phyloP scores from a whole-genome alignment of 2,113 vertebrate genomes.

The Plectropomus leopardus region DNA sequence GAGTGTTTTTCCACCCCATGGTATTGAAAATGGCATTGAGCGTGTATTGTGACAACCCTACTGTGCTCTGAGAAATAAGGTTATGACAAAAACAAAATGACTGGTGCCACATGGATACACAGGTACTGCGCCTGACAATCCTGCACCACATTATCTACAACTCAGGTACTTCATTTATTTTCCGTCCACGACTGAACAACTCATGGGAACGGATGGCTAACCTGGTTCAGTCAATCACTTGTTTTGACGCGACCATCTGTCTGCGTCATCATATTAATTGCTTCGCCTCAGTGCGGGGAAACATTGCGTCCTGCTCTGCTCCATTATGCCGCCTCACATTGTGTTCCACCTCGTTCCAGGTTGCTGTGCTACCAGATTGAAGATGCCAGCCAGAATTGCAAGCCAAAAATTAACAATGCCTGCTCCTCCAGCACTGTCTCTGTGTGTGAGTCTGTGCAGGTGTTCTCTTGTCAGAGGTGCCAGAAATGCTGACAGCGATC shows the following conservation, averaged over 20 bases:
- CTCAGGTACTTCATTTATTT: constrained; percentile 12
- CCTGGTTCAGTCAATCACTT: constrained; percentile 54
- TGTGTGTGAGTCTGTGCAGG: neutral
- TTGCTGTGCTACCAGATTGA: constrained; percentile 26
- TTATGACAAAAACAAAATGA: neutral
- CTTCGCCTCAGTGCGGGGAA: constrained; percentile 10
- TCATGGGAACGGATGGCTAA: constrained; percentile 15
- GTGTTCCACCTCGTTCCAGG: constrained; percentile 31
- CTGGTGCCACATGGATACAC: neutral
- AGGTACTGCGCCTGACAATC: neutral
- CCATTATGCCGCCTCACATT: constrained; percentile 48
- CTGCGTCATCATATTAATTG: constrained; percentile 55
- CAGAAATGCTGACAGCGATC: neutral
- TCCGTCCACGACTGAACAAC: neutral
- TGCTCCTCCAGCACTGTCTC: neutral
- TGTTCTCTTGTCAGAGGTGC: neutral
- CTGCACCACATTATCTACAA: neutral
- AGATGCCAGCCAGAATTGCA: constrained; percentile 15
- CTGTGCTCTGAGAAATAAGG: neutral
- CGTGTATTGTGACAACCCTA: no score
- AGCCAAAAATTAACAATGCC: constrained; percentile 22
- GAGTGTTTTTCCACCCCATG: no score
- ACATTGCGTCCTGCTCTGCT: constrained; percentile 39
- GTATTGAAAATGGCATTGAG: no score
- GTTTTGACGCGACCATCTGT: constrained; percentile 53